Evolutionary conservation across 2,797 vertebrate genomes (phyloP), one percentile per base, ranked within the genome.

Genomic region (Smutsia temminckii): DNA sequence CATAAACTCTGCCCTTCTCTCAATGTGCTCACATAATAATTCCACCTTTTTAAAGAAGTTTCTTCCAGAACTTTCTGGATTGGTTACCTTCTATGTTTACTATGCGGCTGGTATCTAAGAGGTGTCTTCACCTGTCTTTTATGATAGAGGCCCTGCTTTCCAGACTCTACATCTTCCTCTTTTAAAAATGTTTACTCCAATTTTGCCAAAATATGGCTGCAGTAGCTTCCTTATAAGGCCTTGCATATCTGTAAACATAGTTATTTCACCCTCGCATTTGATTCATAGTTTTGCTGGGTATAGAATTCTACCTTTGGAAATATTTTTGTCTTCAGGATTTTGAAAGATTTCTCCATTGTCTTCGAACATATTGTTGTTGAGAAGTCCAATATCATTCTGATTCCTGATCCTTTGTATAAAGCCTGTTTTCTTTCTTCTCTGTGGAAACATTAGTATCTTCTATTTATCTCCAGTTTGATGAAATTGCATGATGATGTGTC

Each of bases 251-350:
- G 51, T 51, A 86, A 91, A 53, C 20, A 37, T 69, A 72, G 23
- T 55, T 63, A 63, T 57, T 61, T 27, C 51, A 78, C 23, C 6
- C 18, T 90, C 14, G 46, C 2, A n/a, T 69, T 92, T 29, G 11
- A 77, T n/a, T 59, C 71, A 51, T 85, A 85, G 64, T 66, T 77
- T 92, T 85, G 37, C 37, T 90, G 63, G n/a, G 61, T 77, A 91
- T 87, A 68, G 49, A 91, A 91, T 77, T 78, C 16, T 83, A 42
- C 49, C 34, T 77, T 85, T 83, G 49, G 55, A 66, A 86, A 55
- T 72, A 8, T 11, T n/a, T 89, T 77, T 92, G 55, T 75, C 29
- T 74, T 85, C 27, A 61, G 16, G 27, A 74, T 68, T 74, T 87
- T 88, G 53, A 91, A 84, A 59, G 10, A 68, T 74, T 75, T 88